Conservation (phyloP, 2,113 vertebrate species). For the Aptenodytes forsteri region DNA sequence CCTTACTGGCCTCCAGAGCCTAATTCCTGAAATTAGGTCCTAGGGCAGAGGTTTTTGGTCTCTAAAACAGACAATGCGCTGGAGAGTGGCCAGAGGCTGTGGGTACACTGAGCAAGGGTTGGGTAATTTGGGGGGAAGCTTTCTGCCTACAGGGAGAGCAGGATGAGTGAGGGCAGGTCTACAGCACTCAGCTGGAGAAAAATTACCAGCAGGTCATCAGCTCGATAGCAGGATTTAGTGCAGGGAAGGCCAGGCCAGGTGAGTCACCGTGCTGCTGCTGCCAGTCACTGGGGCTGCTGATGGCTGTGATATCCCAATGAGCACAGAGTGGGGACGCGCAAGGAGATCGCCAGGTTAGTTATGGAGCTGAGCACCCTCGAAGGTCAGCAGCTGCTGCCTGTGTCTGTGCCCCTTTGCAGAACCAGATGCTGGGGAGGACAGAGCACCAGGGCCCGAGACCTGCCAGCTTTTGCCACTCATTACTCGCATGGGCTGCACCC, state of each 20-base stretch:
- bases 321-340: background rate
- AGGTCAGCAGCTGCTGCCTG: background rate
- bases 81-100: constrained; percentile 51
- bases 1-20: background rate
- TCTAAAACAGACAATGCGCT: constrained; percentile 36
- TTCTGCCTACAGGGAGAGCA: constrained; percentile 58
- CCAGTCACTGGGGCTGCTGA: background rate
- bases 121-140: constrained; percentile 55
- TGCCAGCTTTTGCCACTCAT: background rate
- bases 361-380: background rate
- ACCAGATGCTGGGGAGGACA: background rate
- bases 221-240: constrained; percentile 12
- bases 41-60: constrained; percentile 54
- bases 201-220: constrained; percentile 51
- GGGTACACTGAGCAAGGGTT: background rate
- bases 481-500: accelerated
- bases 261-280: constrained; percentile 7
- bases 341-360: background rate
- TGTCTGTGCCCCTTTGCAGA: background rate
- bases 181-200: constrained; percentile 21
- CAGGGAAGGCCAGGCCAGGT: background rate
- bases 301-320: background rate
- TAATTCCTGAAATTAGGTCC: constrained; percentile 32
- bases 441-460: accelerated
- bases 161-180: constrained; percentile 51